These are phyloP conservation scores for Cephus cinctus DNA, from an alignment of 1,140 invertebrate species.

Conservation along the genomic window DNA sequence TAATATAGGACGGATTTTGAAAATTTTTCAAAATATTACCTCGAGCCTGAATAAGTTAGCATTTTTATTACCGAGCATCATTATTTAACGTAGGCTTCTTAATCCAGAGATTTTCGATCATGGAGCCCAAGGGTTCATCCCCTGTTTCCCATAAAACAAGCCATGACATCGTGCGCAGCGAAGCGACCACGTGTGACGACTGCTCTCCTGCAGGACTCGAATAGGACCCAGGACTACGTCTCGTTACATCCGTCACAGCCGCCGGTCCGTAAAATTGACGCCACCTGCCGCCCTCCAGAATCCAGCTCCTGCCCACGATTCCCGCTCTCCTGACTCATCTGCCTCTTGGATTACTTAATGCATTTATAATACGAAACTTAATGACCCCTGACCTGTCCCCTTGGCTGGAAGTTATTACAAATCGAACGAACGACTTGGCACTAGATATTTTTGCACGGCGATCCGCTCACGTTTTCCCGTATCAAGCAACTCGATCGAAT, in stretches of 20 bases:
- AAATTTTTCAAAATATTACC: too few relatives aligned
- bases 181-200: constrained; percentile 49
- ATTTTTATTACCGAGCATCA: too few relatives aligned
- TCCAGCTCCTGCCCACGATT: constrained; percentile 14
- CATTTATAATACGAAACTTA: constrained; percentile 51
- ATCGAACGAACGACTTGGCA: constrained; percentile 21
- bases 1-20: too few relatives aligned
- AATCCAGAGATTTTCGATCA: too few relatives aligned
- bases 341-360: constrained; percentile 39
- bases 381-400: constrained; percentile 43
- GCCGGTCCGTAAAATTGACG: constrained; percentile 56
- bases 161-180: constrained; percentile 43
- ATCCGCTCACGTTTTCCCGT: not conserved
- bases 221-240: constrained; percentile 21
- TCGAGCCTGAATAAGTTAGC: too few relatives aligned
- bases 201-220: constrained; percentile 18
- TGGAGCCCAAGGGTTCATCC: too few relatives aligned
- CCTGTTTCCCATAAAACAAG: constrained; percentile 40
- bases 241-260: constrained; percentile 54
- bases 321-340: constrained; percentile 36
- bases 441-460: not conserved
- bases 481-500: too few relatives aligned
- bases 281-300: constrained; percentile 53
- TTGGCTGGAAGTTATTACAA: constrained; percentile 33
- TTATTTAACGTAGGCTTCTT: too few relatives aligned